Conservation (phyloP, 1,140 invertebrate species). For the Calosoma granatense region DNA sequence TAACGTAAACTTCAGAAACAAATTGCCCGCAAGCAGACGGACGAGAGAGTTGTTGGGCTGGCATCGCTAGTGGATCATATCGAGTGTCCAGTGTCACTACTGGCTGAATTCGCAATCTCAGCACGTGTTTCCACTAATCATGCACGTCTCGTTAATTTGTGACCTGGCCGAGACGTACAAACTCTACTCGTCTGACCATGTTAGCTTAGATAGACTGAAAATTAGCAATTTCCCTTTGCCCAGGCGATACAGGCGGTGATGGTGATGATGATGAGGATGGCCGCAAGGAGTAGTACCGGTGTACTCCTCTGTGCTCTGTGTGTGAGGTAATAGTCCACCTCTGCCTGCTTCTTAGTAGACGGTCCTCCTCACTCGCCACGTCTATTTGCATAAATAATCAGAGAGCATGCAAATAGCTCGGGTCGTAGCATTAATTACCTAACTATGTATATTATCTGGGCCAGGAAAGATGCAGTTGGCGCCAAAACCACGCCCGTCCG, state of each 20-base stretch:
- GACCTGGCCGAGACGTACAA: constrained; percentile 8
- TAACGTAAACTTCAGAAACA: too few relatives aligned
- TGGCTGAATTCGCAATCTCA: constrained; percentile 14
- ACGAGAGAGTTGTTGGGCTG: too few relatives aligned
- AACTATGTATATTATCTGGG: constrained; percentile 22
- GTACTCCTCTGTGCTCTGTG: neutral
- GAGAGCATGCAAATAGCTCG: constrained; percentile 28
- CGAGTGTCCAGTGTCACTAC: too few relatives aligned
- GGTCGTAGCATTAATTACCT: constrained; percentile 29
- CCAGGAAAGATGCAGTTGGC: constrained; percentile 10
- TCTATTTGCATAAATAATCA: constrained; percentile 33
- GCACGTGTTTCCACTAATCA: constrained; percentile 10
- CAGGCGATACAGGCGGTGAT: too few relatives aligned
- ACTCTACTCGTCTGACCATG: too few relatives aligned
- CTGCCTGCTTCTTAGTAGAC: too few relatives aligned
- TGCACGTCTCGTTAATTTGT: constrained; percentile 10
- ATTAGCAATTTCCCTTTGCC: constrained; percentile 29
- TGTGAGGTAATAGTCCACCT: too few relatives aligned
- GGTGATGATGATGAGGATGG: constrained; percentile 17
- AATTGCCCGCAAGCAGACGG: too few relatives aligned
- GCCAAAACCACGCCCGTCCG: constrained; percentile 13
- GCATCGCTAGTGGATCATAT: too few relatives aligned
- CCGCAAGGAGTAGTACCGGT: constrained; percentile 14
- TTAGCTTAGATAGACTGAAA: constrained; percentile 22
- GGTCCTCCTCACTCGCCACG: too few relatives aligned